Percentiles rank a stretch among this genome's conserved stretches.
phyloP scores from a whole-genome alignment of 2,113 vertebrate species.

The Condylura cristata region DNA sequence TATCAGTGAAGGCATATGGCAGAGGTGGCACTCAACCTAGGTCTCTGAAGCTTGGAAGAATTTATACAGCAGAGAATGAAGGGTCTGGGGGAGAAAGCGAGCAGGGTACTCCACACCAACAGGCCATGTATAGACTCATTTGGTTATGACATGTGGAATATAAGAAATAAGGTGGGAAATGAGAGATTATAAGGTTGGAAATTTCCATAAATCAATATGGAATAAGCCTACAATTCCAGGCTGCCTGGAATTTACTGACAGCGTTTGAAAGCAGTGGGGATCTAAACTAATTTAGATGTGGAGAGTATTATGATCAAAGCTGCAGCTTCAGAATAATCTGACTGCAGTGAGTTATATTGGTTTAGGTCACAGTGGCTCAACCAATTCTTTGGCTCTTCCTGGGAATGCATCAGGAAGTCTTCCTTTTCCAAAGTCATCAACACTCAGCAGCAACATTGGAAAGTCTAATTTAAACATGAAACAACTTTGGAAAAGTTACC shows the following conservation, averaged over 20 bases:
- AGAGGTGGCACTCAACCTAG: background rate
- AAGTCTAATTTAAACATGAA: background rate
- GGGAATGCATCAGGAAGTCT: background rate
- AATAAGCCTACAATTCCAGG: background rate
- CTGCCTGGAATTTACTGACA: background rate
- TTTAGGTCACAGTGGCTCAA: background rate
- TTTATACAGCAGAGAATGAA: background rate
- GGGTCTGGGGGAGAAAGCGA: background rate
- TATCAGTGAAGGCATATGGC: background rate
- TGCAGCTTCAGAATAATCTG: background rate
- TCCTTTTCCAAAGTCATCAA: background rate
- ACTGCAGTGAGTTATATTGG: background rate
- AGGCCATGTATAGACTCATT: background rate
- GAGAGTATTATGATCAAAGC: background rate
- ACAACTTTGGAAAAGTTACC: slow-evolving; percentile 25
- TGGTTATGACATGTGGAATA: background rate
- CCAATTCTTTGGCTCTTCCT: background rate
- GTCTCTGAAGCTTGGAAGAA: background rate
- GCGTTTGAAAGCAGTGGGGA: background rate
- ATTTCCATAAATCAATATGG: background rate
- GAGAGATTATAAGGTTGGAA: background rate
- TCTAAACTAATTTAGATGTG: background rate
- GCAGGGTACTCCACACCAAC: background rate
- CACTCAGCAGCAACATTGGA: background rate
- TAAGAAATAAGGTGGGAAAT: background rate